phyloP scores from a whole-genome alignment of 2,113 vertebrate genomes.

The Trichomycterus rosablanca region DNA sequence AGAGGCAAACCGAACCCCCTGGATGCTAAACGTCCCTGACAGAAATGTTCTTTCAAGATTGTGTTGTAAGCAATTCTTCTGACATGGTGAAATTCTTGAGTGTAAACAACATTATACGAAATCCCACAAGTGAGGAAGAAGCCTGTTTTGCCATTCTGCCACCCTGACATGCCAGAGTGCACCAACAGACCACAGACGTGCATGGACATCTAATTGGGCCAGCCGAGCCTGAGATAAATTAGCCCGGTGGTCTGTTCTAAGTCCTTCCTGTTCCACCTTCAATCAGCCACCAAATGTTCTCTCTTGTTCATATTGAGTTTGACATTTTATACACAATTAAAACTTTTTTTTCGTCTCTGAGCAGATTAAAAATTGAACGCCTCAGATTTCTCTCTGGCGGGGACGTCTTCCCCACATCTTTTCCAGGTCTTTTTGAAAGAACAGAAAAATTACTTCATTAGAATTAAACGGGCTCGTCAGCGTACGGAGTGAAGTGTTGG shows the following conservation, averaged over 20 bases:
- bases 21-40: neutral
- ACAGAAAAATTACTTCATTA: neutral
- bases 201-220: neutral
- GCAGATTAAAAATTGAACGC: no score
- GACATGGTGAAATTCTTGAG: neutral
- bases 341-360: no score
- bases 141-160: neutral
- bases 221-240: neutral
- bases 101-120: neutral
- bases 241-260: neutral
- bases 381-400: no score
- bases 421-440: no score
- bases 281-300: no score
- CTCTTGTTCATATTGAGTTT: no score
- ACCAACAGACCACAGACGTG: no score
- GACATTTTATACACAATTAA: no score
- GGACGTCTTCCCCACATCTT: no score
- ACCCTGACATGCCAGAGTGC: neutral
- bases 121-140: neutral
- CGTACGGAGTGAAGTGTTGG: neutral
- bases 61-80: neutral
- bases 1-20: neutral
- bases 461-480: neutral
- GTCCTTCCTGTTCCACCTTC: no score
- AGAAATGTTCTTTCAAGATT: neutral